Conservation (phyloP, 2,888 invertebrate genomes). For the Bugula neritina region DNA sequence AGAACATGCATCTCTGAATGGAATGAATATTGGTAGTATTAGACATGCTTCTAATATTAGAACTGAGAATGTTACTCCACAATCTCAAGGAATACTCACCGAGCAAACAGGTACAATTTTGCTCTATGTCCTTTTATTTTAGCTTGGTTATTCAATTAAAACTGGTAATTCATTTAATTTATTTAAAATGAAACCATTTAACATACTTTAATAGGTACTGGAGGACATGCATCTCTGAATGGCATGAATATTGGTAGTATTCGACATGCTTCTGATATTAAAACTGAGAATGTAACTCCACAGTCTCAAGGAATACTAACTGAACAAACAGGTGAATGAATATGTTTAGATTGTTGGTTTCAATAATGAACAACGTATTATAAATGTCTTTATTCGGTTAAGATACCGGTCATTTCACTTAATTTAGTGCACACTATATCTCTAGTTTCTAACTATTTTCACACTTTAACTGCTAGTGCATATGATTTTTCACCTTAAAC, state of each 20-base stretch:
- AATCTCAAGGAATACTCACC: neutral
- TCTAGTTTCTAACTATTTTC: too few relatives aligned
- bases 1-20: neutral
- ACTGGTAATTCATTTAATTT: too few relatives aligned
- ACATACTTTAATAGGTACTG: conserved; percentile 8
- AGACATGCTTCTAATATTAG: neutral
- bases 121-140: too few relatives aligned
- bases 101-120: conserved; percentile 36
- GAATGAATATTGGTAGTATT: neutral
- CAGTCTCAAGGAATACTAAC: conserved; percentile 1
- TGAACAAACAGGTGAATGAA: conserved; percentile 3
- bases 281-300: neutral
- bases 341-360: too few relatives aligned
- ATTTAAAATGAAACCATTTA: too few relatives aligned
- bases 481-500: too few relatives aligned
- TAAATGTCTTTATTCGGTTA: too few relatives aligned
- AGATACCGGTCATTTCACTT: too few relatives aligned
- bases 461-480: too few relatives aligned
- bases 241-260: conserved; percentile 15
- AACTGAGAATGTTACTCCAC: neutral
- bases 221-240: neutral
- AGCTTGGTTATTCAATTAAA: neutral
- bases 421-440: too few relatives aligned
- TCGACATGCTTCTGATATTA: neutral
- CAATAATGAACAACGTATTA: too few relatives aligned